Base-by-base conservation (phyloP, 2,888 invertebrate species). In the Eilema sororculum region DNA sequence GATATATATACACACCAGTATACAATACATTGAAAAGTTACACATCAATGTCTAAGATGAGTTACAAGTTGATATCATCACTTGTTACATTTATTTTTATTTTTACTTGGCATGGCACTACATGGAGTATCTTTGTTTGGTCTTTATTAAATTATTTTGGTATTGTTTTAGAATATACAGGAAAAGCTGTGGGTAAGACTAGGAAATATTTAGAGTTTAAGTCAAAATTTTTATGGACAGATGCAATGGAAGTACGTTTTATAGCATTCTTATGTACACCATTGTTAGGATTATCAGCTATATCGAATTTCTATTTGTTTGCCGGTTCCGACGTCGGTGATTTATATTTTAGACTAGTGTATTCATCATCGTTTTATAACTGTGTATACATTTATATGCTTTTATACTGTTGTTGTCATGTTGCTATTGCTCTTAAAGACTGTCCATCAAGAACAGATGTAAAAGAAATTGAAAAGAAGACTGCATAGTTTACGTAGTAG, bases 251-350 rank as follows among this genome's bases (percentile, higher is more conserved):
- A 78, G 93, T 96, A 75, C 96, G 98, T 77, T 93, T 98, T 72
- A 95, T 96, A 85, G 98, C 97, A 68, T 79, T 97, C 12, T 82
- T 97, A 72, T 96, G 97, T 73, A 96, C 97, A 33, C 98, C 98
- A 30, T 92, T 98, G 64, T 96, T 98, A 78, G 96, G 97, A 33
- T 91, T 98, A 77, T 98, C 98, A 16, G 97, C 97, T 0, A 96
- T 98, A 84, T 98, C 98, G 0, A 98, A 98, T 92, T 98, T 98
- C 86, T 98, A 97, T 91, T 98, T 99, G 88, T 98, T 98, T 91
- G 97, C 97, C 73, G 98, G 97, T 0, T 94, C 93, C 74, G 96
- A 97, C 69, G 96, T 98, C 72, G 98, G 98, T 9, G 95, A 97
- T 85, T 94, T 97, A 78, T 97, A 97, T 86, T 94, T 97, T 84